Percentiles rank a stretch among this genome's conserved stretches.
Conservation (phyloP, 2,888 invertebrate species). For the Drosophila robusta region DNA sequence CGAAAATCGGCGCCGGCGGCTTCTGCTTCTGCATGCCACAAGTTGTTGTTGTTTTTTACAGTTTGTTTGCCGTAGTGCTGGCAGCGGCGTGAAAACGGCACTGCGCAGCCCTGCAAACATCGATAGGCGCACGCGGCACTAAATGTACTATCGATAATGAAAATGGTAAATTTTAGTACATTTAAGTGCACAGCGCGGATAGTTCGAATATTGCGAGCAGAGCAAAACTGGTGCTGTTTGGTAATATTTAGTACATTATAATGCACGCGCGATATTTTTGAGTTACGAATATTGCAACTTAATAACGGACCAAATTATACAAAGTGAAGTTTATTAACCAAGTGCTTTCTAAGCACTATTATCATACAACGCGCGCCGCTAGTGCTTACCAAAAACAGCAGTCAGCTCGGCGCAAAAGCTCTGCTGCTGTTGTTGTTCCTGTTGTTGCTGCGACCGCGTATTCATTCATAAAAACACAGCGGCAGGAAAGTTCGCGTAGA, state of each 20-base stretch:
- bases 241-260: neutral
- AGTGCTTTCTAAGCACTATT: neutral
- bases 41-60: slow-evolving; percentile 47
- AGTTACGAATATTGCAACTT: no score
- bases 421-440: slow-evolving; percentile 11
- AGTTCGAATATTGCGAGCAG: neutral
- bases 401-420: slow-evolving; percentile 32
- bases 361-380: neutral
- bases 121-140: slow-evolving; percentile 22
- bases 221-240: neutral
- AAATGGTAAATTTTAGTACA: slow-evolving; percentile 42
- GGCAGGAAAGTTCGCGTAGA: slow-evolving; percentile 35
- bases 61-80: slow-evolving; percentile 14
- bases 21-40: slow-evolving; percentile 39
- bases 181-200: neutral
- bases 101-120: slow-evolving; percentile 36
- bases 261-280: neutral
- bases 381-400: neutral
- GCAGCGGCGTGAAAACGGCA: neutral
- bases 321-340: neutral
- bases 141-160: slow-evolving; percentile 4
- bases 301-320: no score
- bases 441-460: slow-evolving; percentile 22
- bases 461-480: slow-evolving; percentile 74
- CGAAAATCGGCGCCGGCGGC: slow-evolving; percentile 34